phyloP scores from a whole-genome alignment of 1,140 invertebrate genomes.

The Popillia japonica region DNA sequence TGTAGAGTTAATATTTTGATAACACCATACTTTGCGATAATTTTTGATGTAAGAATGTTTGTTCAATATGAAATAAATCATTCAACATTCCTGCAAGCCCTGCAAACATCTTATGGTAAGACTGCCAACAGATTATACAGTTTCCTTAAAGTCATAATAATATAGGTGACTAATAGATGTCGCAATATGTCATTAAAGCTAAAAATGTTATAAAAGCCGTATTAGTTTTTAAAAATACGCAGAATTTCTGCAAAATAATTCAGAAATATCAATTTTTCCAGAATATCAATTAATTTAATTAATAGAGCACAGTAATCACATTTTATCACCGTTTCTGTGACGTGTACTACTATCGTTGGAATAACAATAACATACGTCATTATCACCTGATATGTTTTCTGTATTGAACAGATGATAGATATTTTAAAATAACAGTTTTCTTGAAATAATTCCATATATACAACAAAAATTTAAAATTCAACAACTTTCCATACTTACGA shows the following conservation, averaged over 20 bases:
- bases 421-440: background rate
- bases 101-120: too few relatives aligned
- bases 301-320: background rate
- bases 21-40: background rate
- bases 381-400: constrained; percentile 20
- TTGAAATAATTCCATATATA: background rate
- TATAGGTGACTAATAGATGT: too few relatives aligned
- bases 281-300: too few relatives aligned
- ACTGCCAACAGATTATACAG: background rate
- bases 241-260: too few relatives aligned
- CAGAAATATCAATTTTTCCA: too few relatives aligned
- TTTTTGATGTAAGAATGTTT: background rate
- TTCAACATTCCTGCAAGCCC: too few relatives aligned
- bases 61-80: background rate
- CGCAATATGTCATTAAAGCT: too few relatives aligned
- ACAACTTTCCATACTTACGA: background rate
- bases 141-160: too few relatives aligned
- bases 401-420: background rate
- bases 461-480: background rate
- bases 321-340: background rate
- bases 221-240: too few relatives aligned
- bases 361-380: background rate
- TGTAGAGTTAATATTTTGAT: background rate
- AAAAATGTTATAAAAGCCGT: too few relatives aligned
- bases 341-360: background rate